These are phyloP conservation scores for Archips xylosteana DNA, from an alignment of 2,888 invertebrate genomes.

Conservation along the genomic window DNA sequence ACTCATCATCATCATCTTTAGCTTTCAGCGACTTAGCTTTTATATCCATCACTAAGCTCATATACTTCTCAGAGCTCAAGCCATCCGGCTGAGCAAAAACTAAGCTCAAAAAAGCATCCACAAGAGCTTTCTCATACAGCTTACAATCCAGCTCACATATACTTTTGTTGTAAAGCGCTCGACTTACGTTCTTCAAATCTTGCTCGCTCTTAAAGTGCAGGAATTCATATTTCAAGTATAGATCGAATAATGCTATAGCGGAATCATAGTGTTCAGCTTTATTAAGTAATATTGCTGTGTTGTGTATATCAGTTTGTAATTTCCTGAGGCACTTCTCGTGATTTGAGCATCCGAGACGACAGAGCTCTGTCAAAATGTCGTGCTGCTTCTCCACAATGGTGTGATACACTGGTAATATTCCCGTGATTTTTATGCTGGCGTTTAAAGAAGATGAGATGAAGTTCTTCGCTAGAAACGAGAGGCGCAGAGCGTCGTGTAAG, in stretches of 20 bases:
- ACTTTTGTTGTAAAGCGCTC: slow-evolving; percentile 74
- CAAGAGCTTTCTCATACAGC: slow-evolving; percentile 61
- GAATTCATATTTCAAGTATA: slow-evolving; percentile 68
- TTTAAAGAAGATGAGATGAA: slow-evolving; percentile 56
- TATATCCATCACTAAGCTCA: slow-evolving; percentile 74
- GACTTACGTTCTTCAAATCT: slow-evolving; percentile 65
- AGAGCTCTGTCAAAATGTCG: slow-evolving; percentile 57
- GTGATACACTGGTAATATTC: slow-evolving; percentile 51
- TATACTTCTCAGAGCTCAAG: slow-evolving; percentile 64
- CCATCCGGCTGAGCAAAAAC: slow-evolving; percentile 61
- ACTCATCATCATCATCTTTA: slow-evolving; percentile 45
- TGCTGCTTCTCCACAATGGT: slow-evolving; percentile 61
- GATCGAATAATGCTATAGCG: slow-evolving; percentile 68
- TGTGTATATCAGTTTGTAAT: slow-evolving; percentile 72
- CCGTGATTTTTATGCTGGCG: slow-evolving; percentile 51
- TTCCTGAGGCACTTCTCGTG: slow-evolving; percentile 66
- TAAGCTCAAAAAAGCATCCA: slow-evolving; percentile 68
- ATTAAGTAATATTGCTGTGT: slow-evolving; percentile 69
- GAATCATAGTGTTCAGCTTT: slow-evolving; percentile 61
- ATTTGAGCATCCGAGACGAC: slow-evolving; percentile 60
- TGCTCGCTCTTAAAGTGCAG: slow-evolving; percentile 47
- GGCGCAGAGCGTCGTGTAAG: slow-evolving; percentile 67
- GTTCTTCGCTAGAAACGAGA: slow-evolving; percentile 65
- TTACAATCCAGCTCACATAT: slow-evolving; percentile 72
- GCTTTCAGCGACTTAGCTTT: slow-evolving; percentile 68